Percentiles rank a stretch among this genome's conserved stretches.
Evolutionary conservation across 2,888 invertebrate species (phyloP).

Genomic region (Agrotis puta): DNA sequence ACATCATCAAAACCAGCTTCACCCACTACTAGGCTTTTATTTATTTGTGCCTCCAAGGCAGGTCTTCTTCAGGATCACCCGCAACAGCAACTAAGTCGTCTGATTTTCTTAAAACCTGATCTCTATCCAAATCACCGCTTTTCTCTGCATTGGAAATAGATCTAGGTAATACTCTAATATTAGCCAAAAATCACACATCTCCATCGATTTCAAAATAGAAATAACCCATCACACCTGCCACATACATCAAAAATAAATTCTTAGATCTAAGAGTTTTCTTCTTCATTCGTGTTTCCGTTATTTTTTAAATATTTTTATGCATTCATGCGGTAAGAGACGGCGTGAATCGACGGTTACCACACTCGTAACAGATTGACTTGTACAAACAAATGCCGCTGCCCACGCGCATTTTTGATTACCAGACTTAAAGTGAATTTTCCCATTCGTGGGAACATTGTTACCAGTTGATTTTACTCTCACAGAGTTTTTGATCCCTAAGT

Average conservation of each 20-base stretch:
- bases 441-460: background rate
- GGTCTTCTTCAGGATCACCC: too few species aligned
- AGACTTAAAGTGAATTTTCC: background rate
- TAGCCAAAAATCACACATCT: conserved; percentile 8
- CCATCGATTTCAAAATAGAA: conserved; percentile 34
- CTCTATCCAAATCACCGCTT: background rate
- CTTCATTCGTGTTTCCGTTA: conserved; percentile 52
- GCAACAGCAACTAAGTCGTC: too few species aligned
- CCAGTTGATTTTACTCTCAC: too few species aligned
- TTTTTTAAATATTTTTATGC: conserved; percentile 57
- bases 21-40: too few species aligned
- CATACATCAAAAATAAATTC: conserved; percentile 37
- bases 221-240: conserved; percentile 39
- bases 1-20: too few species aligned
- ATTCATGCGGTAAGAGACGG: conserved; percentile 45
- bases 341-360: conserved; percentile 62
- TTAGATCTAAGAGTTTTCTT: conserved; percentile 40
- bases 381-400: conserved; percentile 63
- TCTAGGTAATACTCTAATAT: conserved; percentile 20
- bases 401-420: conserved; percentile 57
- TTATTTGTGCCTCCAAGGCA: too few species aligned
- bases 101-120: background rate
- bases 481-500: too few species aligned
- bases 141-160: conserved; percentile 1
- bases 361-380: conserved; percentile 64